Percentiles rank a stretch among this genome's conserved stretches.
phyloP scores from a whole-genome alignment of 2,113 vertebrate genomes.

The Columba livia region DNA sequence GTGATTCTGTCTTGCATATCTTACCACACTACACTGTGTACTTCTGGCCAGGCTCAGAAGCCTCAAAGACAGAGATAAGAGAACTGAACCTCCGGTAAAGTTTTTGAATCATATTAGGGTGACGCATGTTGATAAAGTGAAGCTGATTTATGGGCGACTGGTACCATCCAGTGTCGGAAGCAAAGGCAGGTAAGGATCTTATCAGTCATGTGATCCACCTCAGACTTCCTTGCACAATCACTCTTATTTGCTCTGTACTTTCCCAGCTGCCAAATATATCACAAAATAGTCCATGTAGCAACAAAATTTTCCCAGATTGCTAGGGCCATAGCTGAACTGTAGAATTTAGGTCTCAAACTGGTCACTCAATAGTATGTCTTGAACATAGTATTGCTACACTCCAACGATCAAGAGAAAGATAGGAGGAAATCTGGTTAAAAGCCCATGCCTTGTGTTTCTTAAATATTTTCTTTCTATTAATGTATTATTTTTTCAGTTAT shows the following conservation, averaged over 20 bases:
- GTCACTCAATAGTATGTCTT: neutral
- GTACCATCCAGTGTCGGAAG: neutral
- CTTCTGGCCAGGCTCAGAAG: neutral
- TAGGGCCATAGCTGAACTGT: neutral
- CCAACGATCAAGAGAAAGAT: neutral
- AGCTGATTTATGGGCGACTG: neutral
- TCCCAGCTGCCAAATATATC: neutral
- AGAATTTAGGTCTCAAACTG: neutral
- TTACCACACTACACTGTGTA: rapidly evolving
- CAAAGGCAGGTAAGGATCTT: neutral
- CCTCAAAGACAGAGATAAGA: neutral
- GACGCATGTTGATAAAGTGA: neutral
- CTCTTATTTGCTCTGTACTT: neutral
- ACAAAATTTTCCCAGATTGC: neutral
- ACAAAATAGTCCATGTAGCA: neutral
- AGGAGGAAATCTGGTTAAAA: neutral
- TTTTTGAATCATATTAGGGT: neutral
- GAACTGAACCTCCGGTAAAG: neutral
- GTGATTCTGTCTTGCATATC: neutral
- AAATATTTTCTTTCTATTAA: neutral
- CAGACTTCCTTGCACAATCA: neutral
- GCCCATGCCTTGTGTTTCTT: neutral
- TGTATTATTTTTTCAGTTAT: neutral
- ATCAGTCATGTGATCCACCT: neutral
- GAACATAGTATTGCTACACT: neutral